Evolutionary conservation across 2,113 vertebrate species (phyloP).

Genomic region (Syrmaticus mikado): DNA sequence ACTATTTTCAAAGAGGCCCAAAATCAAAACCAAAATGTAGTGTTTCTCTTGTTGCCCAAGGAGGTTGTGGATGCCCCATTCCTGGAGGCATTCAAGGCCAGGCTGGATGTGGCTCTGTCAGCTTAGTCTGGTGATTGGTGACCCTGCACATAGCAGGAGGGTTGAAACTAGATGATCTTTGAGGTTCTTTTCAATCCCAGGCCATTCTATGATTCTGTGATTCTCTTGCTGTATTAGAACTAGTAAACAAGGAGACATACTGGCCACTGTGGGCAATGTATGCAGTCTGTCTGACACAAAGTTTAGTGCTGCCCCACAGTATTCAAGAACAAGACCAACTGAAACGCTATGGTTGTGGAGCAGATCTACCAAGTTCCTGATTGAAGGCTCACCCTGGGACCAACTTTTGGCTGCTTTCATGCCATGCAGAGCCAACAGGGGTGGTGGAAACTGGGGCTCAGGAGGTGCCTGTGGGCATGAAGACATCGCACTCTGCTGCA

Average conservation of each 20-base stretch:
- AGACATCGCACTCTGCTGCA: neutral
- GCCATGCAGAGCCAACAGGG: neutral
- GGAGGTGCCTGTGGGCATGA: neutral
- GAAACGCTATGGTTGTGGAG: neutral
- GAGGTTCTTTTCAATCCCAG: no score
- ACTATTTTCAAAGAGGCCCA: neutral
- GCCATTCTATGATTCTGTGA: neutral
- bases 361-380: neutral
- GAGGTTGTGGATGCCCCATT: no score
- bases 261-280: rapidly evolving
- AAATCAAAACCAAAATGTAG: neutral
- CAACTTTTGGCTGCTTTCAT: neutral
- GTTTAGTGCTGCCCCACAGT: neutral
- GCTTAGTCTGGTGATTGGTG: no score
- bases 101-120: no score
- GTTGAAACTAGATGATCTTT: no score
- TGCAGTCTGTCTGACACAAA: rapidly evolving
- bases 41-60: neutral
- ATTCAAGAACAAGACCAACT: neutral
- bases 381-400: neutral
- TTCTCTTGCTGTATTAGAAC: neutral
- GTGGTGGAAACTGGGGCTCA: neutral
- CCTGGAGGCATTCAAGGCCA: no score
- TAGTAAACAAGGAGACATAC: neutral
- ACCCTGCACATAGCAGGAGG: no score